Percentiles rank a stretch among this genome's conserved stretches.
phyloP scores from a whole-genome alignment of 1,140 invertebrate genomes.

The Apolygus lucorum region DNA sequence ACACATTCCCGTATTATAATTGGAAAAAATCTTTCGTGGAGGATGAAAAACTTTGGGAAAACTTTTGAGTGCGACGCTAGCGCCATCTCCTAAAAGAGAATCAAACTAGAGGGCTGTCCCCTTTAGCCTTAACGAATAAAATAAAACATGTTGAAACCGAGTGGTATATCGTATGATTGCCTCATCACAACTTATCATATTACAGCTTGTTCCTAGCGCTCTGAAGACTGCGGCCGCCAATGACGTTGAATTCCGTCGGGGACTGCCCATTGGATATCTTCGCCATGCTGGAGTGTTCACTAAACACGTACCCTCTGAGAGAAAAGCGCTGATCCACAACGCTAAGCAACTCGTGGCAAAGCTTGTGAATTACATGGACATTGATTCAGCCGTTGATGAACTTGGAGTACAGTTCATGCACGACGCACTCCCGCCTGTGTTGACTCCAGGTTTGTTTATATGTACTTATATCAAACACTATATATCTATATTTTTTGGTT shows the following conservation, averaged over 20 bases:
- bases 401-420: conserved; percentile 74
- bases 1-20: too few relatives aligned
- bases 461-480: too few relatives aligned
- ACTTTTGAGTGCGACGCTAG: too few relatives aligned
- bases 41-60: too few relatives aligned
- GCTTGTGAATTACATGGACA: conserved; percentile 54
- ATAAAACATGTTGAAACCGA: too few relatives aligned
- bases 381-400: conserved; percentile 78
- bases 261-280: conserved; percentile 71
- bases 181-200: conserved; percentile 18
- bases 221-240: conserved; percentile 59
- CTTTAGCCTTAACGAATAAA: too few relatives aligned
- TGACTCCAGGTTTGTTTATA: conserved; percentile 47
- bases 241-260: conserved; percentile 63
- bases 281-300: conserved; percentile 57
- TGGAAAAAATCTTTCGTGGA: too few relatives aligned
- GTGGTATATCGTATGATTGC: too few relatives aligned
- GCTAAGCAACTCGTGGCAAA: conserved; percentile 53
- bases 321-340: conserved; percentile 48
- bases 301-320: conserved; percentile 37
- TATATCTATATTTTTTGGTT: too few relatives aligned
- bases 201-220: conserved; percentile 61
- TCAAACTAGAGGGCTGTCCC: too few relatives aligned
- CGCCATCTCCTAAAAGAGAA: too few relatives aligned
- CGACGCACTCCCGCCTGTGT: conserved; percentile 74